A percentile compares a stretch with the other conserved stretches of the same genome.
Evolutionary conservation across 1,140 invertebrate genomes (phyloP).

Genomic region (Drosophila jambulina): DNA sequence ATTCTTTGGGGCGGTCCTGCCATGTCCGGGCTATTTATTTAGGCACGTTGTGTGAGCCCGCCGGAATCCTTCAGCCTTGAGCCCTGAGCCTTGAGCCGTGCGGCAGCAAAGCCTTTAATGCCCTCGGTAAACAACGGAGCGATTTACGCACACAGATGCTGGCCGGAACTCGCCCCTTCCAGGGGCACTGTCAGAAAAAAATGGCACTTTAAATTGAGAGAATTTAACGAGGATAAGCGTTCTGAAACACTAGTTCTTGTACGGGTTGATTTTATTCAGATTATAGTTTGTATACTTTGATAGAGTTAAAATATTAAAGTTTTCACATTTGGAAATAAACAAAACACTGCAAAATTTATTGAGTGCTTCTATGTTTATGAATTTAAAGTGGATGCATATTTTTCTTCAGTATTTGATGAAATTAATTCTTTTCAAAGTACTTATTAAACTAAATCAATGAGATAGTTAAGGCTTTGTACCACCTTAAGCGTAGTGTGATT

Average conservation of each 20-base stretch:
- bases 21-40: slow-evolving; percentile 64
- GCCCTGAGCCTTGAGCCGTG: slow-evolving; percentile 37
- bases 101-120: slow-evolving; percentile 74
- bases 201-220: not conserved
- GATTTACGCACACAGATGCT: slow-evolving; percentile 70
- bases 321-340: not conserved
- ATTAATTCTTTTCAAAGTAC: no score
- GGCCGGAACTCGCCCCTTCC: slow-evolving; percentile 7
- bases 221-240: not conserved
- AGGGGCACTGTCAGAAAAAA: slow-evolving; percentile 11
- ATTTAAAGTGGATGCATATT: no score
- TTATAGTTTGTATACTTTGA: not conserved
- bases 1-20: slow-evolving; percentile 29
- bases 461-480: no score
- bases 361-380: no score
- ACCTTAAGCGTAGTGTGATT: no score
- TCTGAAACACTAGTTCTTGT: not conserved
- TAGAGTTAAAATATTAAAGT: no score
- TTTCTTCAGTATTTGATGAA: no score
- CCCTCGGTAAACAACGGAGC: slow-evolving; percentile 69
- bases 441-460: no score
- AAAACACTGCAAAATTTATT: no score
- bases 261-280: no score
- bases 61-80: slow-evolving; percentile 16
- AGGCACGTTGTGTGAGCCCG: slow-evolving; percentile 49